These are phyloP conservation scores for Acanthochromis polyacanthus DNA, from an alignment of 2,113 vertebrate genomes.

Conservation along the genomic window DNA sequence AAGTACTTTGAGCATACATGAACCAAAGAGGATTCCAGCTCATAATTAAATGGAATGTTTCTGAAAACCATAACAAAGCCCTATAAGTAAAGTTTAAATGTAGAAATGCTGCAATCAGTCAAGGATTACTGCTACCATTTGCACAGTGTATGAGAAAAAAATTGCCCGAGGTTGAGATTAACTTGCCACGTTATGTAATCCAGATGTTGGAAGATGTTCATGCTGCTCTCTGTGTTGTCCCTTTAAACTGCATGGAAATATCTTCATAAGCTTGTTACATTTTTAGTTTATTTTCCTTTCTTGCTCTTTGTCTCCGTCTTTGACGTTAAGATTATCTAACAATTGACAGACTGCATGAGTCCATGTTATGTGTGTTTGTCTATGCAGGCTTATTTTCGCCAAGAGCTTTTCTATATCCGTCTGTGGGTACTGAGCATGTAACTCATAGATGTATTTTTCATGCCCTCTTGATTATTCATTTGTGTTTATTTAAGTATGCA, in stretches of 20 bases:
- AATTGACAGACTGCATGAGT: conserved; percentile 1
- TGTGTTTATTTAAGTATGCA: conserved; percentile 49
- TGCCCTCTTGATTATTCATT: conserved; percentile 61
- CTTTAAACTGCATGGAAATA: conserved; percentile 33
- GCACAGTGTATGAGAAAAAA: conserved; percentile 55
- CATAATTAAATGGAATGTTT: conserved; percentile 56
- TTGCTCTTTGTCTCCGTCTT: conserved; percentile 4
- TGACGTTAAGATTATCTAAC: conserved; percentile 17
- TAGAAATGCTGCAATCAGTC: conserved; percentile 41
- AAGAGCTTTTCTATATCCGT: not conserved
- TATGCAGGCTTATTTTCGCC: not conserved
- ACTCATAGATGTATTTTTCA: conserved; percentile 46
- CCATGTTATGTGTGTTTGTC: not conserved
- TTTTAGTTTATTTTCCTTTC: not conserved
- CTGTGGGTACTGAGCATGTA: conserved; percentile 28
- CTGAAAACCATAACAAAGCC: conserved; percentile 29
- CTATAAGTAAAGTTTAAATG: conserved; percentile 52
- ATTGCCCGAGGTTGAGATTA: conserved; percentile 70
- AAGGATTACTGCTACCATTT: conserved; percentile 66
- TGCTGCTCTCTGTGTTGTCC: conserved; percentile 33
- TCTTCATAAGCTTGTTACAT: conserved; percentile 1
- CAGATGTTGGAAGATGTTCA: conserved; percentile 65
- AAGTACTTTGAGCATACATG: conserved; percentile 9
- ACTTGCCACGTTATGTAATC: conserved; percentile 59
- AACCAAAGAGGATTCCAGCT: conserved; percentile 35